Evolutionary conservation across 2,888 invertebrate genomes (phyloP).

Genomic region (Drosophila nigricruria): DNA sequence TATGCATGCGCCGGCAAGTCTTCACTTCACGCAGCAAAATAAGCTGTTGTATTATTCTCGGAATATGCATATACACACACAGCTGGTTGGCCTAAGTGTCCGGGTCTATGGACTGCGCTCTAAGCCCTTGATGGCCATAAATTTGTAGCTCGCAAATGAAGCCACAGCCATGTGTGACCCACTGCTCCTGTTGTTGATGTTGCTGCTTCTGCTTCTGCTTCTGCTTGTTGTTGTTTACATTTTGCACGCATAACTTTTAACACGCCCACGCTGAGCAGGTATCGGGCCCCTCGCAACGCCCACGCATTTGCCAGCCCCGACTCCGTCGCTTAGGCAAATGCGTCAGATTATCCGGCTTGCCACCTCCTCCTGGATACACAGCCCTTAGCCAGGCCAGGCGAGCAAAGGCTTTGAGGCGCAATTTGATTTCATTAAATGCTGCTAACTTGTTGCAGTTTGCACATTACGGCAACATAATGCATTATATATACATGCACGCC

Average conservation of each 20-base stretch:
- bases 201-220: neutral
- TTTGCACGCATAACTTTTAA: slow-evolving; percentile 52
- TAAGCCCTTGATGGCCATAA: slow-evolving; percentile 54
- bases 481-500: slow-evolving; percentile 48
- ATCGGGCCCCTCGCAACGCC: neutral
- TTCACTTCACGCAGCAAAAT: no score
- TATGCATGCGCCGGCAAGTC: neutral
- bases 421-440: slow-evolving; percentile 58
- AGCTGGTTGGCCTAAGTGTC: slow-evolving; percentile 10
- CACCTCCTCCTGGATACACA: neutral
- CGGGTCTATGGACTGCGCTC: slow-evolving; percentile 11
- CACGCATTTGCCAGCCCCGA: neutral
- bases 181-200: neutral
- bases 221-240: slow-evolving; percentile 64
- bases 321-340: neutral
- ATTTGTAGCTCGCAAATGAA: slow-evolving; percentile 56
- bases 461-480: slow-evolving; percentile 60
- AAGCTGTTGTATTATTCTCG: slow-evolving; percentile 1
- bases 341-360: slow-evolving; percentile 21
- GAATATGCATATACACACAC: neutral
- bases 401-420: slow-evolving; percentile 18
- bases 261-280: slow-evolving; percentile 33
- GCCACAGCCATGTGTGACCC: slow-evolving; percentile 37
- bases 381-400: neutral
- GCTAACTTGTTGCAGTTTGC: slow-evolving; percentile 70